Evolutionary conservation across 1,140 invertebrate species (phyloP), one percentile per base, ranked within the genome.

Genomic region (Nautilus pompilius): DNA sequence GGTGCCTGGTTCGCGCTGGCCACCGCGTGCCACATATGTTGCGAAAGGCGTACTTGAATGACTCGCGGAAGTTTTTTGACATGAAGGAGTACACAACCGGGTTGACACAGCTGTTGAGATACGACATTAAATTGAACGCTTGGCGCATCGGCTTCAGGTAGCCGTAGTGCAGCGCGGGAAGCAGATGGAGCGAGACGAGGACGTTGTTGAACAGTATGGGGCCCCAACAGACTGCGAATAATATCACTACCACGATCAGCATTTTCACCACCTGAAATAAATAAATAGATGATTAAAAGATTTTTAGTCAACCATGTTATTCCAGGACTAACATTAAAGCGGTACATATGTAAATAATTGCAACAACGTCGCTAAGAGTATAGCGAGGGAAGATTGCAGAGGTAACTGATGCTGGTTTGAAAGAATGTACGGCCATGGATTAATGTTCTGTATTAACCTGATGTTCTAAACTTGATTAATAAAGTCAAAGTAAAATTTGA

Each of bases 51-150:
- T 80, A 67, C 28, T 78, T 75, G 77, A 87, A 87, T 30, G 87
- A 88, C 63, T 89, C 30, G 10, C 90, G 81, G 80, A 91, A 91
- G 80, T 88, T 90, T 72, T 88, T 88, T 15, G 90, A 91, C 88
- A 92, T 90, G 75, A 91, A 91, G 30, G 89, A 90, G 74, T 92
- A 92, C 5, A 91, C 86, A 51, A 91, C 87, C 3, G 90, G 90
- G 81, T 92, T 91, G 59, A 91, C 86, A 73, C 89, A 91, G 75
- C 89, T 87, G 84, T 81, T 82, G 51, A 73, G 63, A 64, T 82
- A 81, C 2, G 77, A 70, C 74, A 81, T 90, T 67, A 89, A 87
- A 63, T 88, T 86, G 71, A 90, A 90, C 20, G 84, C 80, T 2
- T 87, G 88, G 13, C 86, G 83, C 73, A 90, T 83, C 63, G 88